phyloP scores from a whole-genome alignment of 2,888 invertebrate genomes.

The Harmothoe impar region DNA sequence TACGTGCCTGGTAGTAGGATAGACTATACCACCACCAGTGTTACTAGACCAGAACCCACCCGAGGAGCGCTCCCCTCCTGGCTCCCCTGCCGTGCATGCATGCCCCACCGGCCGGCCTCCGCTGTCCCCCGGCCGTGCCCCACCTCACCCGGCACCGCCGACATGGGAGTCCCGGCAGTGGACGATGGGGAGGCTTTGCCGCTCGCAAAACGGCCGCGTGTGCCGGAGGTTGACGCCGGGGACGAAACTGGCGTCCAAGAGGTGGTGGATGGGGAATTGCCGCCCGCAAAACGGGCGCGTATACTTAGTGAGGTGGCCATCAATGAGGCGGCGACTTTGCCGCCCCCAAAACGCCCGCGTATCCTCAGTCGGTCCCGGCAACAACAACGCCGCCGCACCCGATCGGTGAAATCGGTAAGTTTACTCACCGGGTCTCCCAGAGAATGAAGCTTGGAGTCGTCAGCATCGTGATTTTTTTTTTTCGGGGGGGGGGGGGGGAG shows the following conservation, averaged over 20 bases:
- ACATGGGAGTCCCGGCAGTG: background rate
- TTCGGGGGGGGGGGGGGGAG: no score
- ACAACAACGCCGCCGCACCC: no score
- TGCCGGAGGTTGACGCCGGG: background rate
- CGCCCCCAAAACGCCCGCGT: background rate
- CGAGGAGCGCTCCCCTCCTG: no score
- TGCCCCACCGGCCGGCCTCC: conserved; percentile 1
- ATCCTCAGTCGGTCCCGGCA: background rate
- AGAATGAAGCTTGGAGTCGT: no score
- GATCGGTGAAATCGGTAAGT: background rate
- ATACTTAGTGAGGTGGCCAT: no score
- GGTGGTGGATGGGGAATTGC: background rate
- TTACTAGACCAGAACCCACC: no score
- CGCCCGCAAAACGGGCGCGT: no score
- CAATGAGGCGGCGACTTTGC: background rate
- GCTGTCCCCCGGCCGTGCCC: background rate
- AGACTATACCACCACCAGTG: no score
- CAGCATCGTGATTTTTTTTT: no score
- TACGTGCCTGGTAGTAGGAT: no score
- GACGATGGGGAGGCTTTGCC: background rate
- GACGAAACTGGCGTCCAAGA: background rate
- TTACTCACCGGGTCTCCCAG: background rate
- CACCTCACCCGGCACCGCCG: background rate
- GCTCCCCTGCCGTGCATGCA: background rate
- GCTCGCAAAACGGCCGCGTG: background rate